Percentiles rank a stretch among this genome's conserved stretches.
phyloP scores from a whole-genome alignment of 2,797 vertebrate species.

The Sebastolobus altivelis region DNA sequence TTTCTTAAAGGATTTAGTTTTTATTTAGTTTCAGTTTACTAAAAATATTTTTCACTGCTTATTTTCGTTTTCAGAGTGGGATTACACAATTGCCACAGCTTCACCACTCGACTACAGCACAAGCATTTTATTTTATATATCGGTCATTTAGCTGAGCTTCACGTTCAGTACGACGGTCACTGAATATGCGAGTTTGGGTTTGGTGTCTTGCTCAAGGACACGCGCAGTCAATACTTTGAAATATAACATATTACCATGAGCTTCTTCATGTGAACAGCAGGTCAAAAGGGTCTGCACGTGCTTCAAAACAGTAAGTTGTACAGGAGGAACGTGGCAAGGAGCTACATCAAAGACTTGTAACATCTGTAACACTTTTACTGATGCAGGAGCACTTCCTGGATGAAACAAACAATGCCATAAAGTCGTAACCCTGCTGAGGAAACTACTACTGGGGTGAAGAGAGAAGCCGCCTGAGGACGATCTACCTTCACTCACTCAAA shows the following conservation, averaged over 20 bases:
- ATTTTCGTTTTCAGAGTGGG: background rate
- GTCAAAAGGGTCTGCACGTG: slow-evolving; percentile 4
- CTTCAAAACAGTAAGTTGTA: slow-evolving; percentile 4
- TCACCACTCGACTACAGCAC: background rate
- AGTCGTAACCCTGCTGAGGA: slow-evolving; percentile 30
- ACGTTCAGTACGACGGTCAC: background rate
- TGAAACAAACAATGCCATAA: slow-evolving; percentile 42
- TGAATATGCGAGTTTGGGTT: background rate
- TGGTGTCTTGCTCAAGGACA: background rate
- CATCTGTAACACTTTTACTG: slow-evolving; percentile 47
- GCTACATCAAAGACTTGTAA: slow-evolving; percentile 45
- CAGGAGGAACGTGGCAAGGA: slow-evolving; percentile 20
- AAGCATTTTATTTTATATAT: background rate
- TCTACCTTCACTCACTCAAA: slow-evolving; percentile 16
- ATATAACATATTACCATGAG: slow-evolving; percentile 5
- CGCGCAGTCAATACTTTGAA: background rate
- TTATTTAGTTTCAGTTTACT: too few relatives aligned
- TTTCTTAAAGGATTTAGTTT: too few relatives aligned
- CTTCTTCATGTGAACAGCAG: slow-evolving; percentile 11
- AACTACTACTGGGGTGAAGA: background rate
- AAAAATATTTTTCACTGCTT: too few relatives aligned
- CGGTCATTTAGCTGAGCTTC: background rate
- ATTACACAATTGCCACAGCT: background rate
- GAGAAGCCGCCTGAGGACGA: slow-evolving; percentile 6
- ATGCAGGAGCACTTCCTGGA: slow-evolving; percentile 22